These are phyloP conservation scores for Euura lappo DNA, from an alignment of 1,140 invertebrate genomes.

Conservation along the genomic window DNA sequence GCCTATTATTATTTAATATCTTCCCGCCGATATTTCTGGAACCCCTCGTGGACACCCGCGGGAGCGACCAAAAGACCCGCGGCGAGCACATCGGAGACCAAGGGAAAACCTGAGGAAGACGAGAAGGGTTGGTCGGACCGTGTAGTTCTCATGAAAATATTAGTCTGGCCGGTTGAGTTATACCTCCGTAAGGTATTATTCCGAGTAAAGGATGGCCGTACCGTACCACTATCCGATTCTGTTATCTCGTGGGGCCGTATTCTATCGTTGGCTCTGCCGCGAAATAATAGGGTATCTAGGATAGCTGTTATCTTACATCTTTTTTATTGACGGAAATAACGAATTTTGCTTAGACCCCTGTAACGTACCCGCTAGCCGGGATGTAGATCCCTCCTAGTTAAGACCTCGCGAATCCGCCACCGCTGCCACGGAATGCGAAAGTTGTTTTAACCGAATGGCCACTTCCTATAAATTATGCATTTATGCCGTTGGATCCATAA, in stretches of 20 bases:
- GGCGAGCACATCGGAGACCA: neutral
- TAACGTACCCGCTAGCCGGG: too few relatives aligned
- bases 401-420: too few relatives aligned
- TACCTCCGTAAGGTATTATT: conserved; percentile 7
- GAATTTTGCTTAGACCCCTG: neutral
- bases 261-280: conserved; percentile 1
- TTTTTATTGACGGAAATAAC: neutral
- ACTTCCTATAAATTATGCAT: conserved; percentile 7
- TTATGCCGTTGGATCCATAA: neutral
- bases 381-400: too few relatives aligned
- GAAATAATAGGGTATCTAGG: conserved; percentile 7
- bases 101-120: neutral
- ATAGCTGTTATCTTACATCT: conserved; percentile 1
- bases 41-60: neutral
- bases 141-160: conserved; percentile 7
- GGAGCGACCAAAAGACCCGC: neutral
- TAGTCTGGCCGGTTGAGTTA: conserved; percentile 4
- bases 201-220: neutral
- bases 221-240: neutral
- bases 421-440: neutral
- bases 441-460: conserved; percentile 6
- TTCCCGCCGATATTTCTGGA: neutral
- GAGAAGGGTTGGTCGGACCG: neutral
- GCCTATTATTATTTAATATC: conserved; percentile 7
- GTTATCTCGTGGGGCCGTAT: conserved; percentile 1